Conservation (phyloP, 2,113 vertebrate genomes). For the Manacus vitellinus region DNA sequence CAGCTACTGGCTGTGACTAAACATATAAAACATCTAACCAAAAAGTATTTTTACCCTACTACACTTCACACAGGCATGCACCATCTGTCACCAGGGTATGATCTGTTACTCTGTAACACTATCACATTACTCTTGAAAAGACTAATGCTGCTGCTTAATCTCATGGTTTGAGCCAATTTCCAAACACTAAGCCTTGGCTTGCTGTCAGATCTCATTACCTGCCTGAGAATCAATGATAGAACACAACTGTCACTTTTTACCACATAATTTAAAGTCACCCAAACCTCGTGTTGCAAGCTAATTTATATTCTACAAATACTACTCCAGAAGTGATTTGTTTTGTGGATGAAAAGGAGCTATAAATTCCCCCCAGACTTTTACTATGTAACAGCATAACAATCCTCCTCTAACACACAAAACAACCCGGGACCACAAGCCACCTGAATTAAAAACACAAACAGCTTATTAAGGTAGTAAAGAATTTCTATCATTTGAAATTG, state of each 20-base stretch:
- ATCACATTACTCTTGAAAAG: constrained; percentile 56
- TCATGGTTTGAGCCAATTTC: constrained; percentile 35
- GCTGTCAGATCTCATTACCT: neutral
- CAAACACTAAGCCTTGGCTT: constrained; percentile 18
- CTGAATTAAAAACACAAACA: neutral
- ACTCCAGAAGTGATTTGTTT: neutral
- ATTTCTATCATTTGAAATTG: neutral
- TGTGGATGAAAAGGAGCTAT: neutral
- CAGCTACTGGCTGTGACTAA: neutral
- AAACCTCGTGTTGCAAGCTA: neutral
- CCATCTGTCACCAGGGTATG: constrained; percentile 38
- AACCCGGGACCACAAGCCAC: neutral
- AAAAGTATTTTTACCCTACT: constrained; percentile 45
- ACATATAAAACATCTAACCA: neutral
- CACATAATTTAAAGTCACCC: neutral
- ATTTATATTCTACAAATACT: neutral
- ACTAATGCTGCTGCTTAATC: constrained; percentile 47
- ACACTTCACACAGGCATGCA: neutral
- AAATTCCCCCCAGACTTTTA: neutral
- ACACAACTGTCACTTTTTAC: neutral
- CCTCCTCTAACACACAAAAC: neutral
- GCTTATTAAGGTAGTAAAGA: neutral
- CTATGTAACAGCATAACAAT: neutral
- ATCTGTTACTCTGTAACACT: constrained; percentile 18
- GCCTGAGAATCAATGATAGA: neutral